phyloP scores from a whole-genome alignment of 2,888 invertebrate species.

The Folsomia manolachei region DNA sequence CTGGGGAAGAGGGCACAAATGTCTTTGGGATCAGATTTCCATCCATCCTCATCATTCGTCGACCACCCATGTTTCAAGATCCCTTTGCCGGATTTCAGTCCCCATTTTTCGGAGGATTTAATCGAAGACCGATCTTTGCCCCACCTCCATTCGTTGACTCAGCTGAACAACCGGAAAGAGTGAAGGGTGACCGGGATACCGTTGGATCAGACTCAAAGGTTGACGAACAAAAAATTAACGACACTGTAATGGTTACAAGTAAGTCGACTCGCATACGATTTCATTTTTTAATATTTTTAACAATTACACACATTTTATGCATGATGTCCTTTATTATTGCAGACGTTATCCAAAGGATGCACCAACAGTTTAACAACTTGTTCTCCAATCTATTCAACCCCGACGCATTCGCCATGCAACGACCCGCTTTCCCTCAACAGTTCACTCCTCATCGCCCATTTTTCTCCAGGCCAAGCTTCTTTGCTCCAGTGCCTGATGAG shows the following conservation, averaged over 20 bases:
- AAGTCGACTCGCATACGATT: too few species aligned
- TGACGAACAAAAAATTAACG: constrained; percentile 2
- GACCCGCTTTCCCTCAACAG: neutral
- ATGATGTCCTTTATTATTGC: constrained; percentile 1
- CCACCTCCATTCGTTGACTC: neutral
- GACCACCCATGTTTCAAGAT: constrained; percentile 43
- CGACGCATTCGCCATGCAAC: constrained; percentile 20
- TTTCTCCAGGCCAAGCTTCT: constrained; percentile 37
- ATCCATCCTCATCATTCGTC: constrained; percentile 39
- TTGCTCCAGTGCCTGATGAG: constrained; percentile 19
- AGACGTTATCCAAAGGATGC: constrained; percentile 48
- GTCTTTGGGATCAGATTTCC: constrained; percentile 42
- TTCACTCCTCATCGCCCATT: constrained; percentile 16
- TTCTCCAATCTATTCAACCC: constrained; percentile 31
- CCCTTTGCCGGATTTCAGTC: constrained; percentile 33
- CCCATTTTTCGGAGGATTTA: constrained; percentile 31
- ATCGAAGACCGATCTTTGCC: constrained; percentile 28
- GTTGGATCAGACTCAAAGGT: neutral
- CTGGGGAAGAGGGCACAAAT: constrained; percentile 6
- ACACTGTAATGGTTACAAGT: neutral
- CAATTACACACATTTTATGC: neutral
- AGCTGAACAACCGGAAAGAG: neutral
- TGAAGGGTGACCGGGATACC: neutral
- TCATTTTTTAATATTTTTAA: constrained; percentile 8
- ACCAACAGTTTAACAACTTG: constrained; percentile 45